Conservation (phyloP, 2,888 invertebrate genomes). For the Trachelus troglodyta region DNA sequence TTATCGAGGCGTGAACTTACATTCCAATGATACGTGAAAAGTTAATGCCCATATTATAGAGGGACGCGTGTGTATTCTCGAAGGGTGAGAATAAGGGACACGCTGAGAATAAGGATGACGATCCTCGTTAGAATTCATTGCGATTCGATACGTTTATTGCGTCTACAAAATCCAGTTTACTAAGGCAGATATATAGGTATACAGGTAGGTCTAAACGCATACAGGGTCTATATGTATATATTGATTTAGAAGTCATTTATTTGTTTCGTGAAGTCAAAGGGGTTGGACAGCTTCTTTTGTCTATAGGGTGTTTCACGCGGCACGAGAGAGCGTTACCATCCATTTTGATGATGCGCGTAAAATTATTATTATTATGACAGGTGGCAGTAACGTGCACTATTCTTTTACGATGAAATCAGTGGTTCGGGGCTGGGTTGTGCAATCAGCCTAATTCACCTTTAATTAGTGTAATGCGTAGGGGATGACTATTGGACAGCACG, state of each 20-base stretch:
- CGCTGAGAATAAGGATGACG: not conserved
- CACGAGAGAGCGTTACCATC: not conserved
- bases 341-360: not conserved
- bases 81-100: not conserved
- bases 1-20: not conserved
- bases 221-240: not conserved
- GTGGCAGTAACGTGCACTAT: not conserved
- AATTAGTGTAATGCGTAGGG: slow-evolving; percentile 54
- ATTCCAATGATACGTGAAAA: not conserved
- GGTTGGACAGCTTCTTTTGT: not conserved
- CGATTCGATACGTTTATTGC: not conserved
- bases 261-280: not conserved
- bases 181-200: not conserved
- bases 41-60: not conserved
- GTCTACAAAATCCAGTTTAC: not conserved
- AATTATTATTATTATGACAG: not conserved
- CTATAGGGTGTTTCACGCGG: not conserved
- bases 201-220: not conserved
- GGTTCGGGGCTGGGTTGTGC: slow-evolving; percentile 11
- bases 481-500: slow-evolving; percentile 20
- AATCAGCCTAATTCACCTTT: slow-evolving; percentile 54
- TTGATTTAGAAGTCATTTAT: not conserved
- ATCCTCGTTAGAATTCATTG: not conserved
- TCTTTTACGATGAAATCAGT: slow-evolving; percentile 8
- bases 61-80: not conserved